Percentiles rank a stretch among this genome's conserved stretches.
phyloP scores from a whole-genome alignment of 2,797 vertebrate species.

The Phataginus tetradactyla region DNA sequence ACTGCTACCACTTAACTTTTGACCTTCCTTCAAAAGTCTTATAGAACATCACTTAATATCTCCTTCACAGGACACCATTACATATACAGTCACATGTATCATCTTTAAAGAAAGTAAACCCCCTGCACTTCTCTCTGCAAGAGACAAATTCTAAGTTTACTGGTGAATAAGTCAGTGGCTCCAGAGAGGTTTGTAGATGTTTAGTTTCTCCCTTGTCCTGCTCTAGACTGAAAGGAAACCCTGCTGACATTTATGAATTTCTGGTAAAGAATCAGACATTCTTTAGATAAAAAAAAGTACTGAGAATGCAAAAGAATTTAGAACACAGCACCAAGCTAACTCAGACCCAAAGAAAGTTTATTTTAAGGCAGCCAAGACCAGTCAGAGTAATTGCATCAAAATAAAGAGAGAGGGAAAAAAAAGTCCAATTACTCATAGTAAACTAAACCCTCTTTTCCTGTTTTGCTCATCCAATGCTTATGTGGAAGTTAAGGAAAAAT shows the following conservation, averaged over 20 bases:
- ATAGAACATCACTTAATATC: background rate
- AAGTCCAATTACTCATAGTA: background rate
- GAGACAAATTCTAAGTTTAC: background rate
- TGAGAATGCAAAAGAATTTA: constrained; percentile 29
- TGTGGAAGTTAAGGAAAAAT: background rate
- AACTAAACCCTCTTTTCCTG: background rate
- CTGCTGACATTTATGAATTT: background rate
- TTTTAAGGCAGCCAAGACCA: background rate
- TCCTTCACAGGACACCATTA: background rate
- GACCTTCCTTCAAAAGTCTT: background rate
- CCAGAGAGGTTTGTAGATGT: background rate
- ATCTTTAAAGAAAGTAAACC: background rate
- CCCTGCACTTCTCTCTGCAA: background rate
- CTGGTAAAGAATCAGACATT: background rate
- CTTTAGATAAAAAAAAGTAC: constrained; percentile 9
- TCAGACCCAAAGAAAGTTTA: background rate
- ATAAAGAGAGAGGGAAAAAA: background rate
- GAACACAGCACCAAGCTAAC: background rate
- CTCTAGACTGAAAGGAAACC: background rate
- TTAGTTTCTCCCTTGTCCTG: background rate
- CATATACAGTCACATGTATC: background rate
- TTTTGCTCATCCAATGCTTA: background rate
- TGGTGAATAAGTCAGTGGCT: background rate
- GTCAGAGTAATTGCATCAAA: background rate
- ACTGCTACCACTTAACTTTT: background rate